Evolutionary conservation across 1,140 invertebrate genomes (phyloP), one percentile per base, ranked within the genome.

Genomic region (Zaprionus vittiger): DNA sequence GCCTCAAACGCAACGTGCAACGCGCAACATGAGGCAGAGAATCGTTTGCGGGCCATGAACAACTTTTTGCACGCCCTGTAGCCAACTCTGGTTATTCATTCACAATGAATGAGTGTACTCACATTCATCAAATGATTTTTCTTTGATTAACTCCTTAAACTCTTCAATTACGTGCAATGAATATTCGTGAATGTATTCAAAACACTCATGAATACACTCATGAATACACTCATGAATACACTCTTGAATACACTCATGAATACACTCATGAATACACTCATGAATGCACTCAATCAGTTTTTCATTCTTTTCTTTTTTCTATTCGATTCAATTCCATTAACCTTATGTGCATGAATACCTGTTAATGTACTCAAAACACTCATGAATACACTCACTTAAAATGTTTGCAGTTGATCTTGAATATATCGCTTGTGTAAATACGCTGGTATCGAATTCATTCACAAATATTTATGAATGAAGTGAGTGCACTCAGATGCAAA

Each of bases 1-100:
- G 34, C 63, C 63, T 56, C 52, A 55, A 65, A 65, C 34, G 22
- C 54, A 17, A 14, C 20, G n/a, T 65, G 62, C 61, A 41, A n/a
- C 38, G 15, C 2, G 44, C 44, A 20, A 49, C 4, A 20, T 17
- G n/a, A 20, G 20, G 47, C 4, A 49, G n/a, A 12, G 47, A 11
- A 49, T 49, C 17, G 3, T 22, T 20, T 1, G 38, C 6, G 7
- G 5, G 41, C 6, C n/a, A 41, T 41, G 15, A n/a, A 14, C 38
- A 17, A 47, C n/a, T 47, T 17, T 17, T 12, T 17, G 31, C 31
- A 34, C 3, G 9, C 31, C 31, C 31, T 34, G 31, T 9, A 47
- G 47, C 41, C 22, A 4, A 12, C 47, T 24, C 15, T 15, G 4
- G 15, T 20, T 22, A 7, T 20, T n/a, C n/a, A 47, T 17, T 47